Evolutionary conservation across 2,113 vertebrate genomes (phyloP).

Genomic region (Lipophrys pholis): DNA sequence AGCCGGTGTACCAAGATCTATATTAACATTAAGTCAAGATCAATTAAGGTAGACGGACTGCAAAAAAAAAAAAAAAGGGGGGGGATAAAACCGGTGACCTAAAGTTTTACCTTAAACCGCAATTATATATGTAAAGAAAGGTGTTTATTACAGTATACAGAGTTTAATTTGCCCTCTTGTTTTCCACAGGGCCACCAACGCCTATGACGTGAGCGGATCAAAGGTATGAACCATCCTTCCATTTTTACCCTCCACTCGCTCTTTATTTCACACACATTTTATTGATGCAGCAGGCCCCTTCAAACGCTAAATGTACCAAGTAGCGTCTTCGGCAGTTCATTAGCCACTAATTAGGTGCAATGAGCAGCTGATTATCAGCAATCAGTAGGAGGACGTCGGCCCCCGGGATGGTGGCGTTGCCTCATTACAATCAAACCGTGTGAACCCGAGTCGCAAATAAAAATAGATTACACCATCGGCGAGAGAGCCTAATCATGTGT

Average conservation of each 20-base stretch:
- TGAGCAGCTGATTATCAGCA: slow-evolving; percentile 27
- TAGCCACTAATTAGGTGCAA: slow-evolving; percentile 17
- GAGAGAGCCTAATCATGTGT: not conserved
- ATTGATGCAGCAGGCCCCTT: not conserved
- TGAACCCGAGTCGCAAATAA: not conserved
- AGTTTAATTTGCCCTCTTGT: slow-evolving; percentile 29
- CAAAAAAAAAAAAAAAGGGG: no score
- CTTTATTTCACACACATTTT: not conserved
- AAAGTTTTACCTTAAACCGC: slow-evolving; percentile 3
- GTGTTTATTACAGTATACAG: no score
- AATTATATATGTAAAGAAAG: not conserved
- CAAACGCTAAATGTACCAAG: not conserved
- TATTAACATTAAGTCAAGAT: no score
- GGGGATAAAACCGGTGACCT: no score
- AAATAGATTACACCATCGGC: slow-evolving; percentile 21
- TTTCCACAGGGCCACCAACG: slow-evolving; percentile 52
- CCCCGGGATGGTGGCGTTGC: not conserved
- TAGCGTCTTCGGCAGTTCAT: not conserved
- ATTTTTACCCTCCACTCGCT: not conserved
- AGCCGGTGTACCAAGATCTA: no score
- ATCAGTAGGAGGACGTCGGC: slow-evolving; percentile 5
- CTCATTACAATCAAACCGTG: slow-evolving; percentile 19
- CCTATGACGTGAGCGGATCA: slow-evolving; percentile 54
- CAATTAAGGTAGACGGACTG: no score
- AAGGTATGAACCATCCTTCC: slow-evolving; percentile 45